phyloP scores from a whole-genome alignment of 2,113 vertebrate species.

The Rhinichthys klamathensis region DNA sequence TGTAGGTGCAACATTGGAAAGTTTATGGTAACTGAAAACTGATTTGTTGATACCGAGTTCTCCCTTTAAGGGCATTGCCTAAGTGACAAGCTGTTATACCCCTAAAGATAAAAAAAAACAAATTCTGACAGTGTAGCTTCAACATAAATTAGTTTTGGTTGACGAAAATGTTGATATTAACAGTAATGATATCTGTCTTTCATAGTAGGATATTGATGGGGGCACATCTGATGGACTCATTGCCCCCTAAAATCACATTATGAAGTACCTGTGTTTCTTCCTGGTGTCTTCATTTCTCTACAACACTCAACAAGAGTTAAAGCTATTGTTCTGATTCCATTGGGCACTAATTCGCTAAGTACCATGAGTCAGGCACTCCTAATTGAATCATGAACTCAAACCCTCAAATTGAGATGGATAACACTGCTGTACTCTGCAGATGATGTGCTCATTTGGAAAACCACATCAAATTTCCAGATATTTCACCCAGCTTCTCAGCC shows the following conservation, averaged over 20 bases:
- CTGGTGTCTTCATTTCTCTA: not conserved
- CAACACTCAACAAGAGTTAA: not conserved
- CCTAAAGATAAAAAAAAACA: too few species aligned
- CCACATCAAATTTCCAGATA: constrained; percentile 36
- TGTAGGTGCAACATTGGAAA: too few species aligned
- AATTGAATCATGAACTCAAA: constrained; percentile 21
- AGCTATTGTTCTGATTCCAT: constrained; percentile 45
- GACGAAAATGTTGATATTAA: not conserved
- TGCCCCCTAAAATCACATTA: not conserved
- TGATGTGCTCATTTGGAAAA: constrained; percentile 35
- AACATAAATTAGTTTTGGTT: too few species aligned
- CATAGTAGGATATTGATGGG: not conserved
- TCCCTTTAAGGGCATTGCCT: too few species aligned
- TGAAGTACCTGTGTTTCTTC: not conserved
- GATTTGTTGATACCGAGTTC: too few species aligned
- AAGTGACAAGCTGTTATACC: too few species aligned
- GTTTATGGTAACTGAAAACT: too few species aligned
- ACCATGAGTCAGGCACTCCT: constrained; percentile 35
- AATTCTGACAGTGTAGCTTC: too few species aligned
- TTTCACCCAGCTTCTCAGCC: constrained; percentile 26
- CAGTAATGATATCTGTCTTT: not conserved
- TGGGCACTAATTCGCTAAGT: constrained; percentile 58
- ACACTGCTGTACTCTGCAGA: not conserved
- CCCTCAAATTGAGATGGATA: constrained; percentile 30
- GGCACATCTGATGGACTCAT: not conserved